Conservation (phyloP, 2,113 vertebrate genomes). For the Cyprinodon brontotheroides region DNA sequence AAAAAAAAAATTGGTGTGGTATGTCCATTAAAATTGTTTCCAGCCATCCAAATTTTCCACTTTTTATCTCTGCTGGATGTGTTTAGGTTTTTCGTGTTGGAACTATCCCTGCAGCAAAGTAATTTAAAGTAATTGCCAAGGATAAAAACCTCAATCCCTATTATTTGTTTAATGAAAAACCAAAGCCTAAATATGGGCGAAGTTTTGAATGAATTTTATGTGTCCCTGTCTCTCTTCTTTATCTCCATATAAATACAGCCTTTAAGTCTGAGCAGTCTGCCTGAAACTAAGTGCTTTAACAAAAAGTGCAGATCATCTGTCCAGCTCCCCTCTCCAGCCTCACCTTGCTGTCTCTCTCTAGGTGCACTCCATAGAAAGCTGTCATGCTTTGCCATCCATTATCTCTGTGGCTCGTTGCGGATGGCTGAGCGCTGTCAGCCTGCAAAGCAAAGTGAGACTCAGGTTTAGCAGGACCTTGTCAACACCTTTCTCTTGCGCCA, state of each 20-base stretch:
- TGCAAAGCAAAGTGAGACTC: slow-evolving; percentile 48
- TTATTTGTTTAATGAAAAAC: slow-evolving; percentile 4
- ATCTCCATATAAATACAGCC: not conserved
- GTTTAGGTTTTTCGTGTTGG: slow-evolving; percentile 5
- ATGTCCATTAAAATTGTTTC: not conserved
- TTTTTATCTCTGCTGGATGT: not conserved
- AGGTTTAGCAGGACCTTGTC: slow-evolving; percentile 44
- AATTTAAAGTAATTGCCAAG: not conserved
- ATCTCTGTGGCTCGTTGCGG: slow-evolving; percentile 52
- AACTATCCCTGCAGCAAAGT: not conserved
- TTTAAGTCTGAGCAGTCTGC: not conserved
- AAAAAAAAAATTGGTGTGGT: not conserved
- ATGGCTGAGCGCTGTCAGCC: slow-evolving; percentile 56
- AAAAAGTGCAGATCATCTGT: slow-evolving; percentile 31
- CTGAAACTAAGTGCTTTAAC: not conserved
- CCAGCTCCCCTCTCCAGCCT: slow-evolving; percentile 12
- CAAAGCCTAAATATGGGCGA: slow-evolving; percentile 2
- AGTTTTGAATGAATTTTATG: slow-evolving; percentile 18
- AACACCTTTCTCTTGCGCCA: slow-evolving; percentile 17
- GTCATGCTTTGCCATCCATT: slow-evolving; percentile 66
- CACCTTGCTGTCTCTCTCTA: slow-evolving; percentile 22
- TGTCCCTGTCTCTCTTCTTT: not conserved
- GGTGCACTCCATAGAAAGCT: slow-evolving; percentile 51
- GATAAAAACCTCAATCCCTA: not conserved
- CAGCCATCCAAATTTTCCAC: not conserved